These are phyloP conservation scores for Meteorus colon DNA, from an alignment of 2,888 invertebrate species.

Conservation along the genomic window DNA sequence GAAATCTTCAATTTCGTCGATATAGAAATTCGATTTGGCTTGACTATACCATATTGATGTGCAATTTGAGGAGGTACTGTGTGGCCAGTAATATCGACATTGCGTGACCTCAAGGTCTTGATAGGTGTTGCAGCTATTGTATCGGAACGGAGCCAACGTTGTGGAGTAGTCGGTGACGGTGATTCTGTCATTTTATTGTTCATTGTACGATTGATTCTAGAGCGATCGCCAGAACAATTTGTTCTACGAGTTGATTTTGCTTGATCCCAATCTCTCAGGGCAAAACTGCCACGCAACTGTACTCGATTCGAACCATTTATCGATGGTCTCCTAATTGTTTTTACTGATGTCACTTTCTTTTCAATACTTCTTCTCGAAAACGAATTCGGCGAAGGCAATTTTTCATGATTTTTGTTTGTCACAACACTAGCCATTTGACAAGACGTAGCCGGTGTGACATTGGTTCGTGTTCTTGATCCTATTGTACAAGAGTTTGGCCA, in stretches of 20 bases:
- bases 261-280: constrained; percentile 65
- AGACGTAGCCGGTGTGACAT: constrained; percentile 36
- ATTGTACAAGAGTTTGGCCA: constrained; percentile 58
- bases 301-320: constrained; percentile 64
- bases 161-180: constrained; percentile 55
- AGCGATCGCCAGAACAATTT: constrained; percentile 43
- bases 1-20: constrained; percentile 61
- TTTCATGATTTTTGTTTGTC: constrained; percentile 57
- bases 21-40: constrained; percentile 64
- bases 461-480: constrained; percentile 23
- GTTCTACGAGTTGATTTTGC: constrained; percentile 58
- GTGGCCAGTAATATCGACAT: constrained; percentile 70
- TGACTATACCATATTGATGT: constrained; percentile 66
- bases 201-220: constrained; percentile 56
- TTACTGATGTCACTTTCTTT: constrained; percentile 68
- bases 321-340: constrained; percentile 66
- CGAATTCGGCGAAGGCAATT: constrained; percentile 63
- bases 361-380: constrained; percentile 69
- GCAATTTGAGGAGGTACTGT: constrained; percentile 67
- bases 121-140: constrained; percentile 72
- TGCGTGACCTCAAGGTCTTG: constrained; percentile 71
- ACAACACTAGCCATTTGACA: constrained; percentile 23
- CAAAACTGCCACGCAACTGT: constrained; percentile 64
- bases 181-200: constrained; percentile 41
- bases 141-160: constrained; percentile 71